These are phyloP conservation scores for Hemiprocne comata DNA, from an alignment of 2,113 vertebrate genomes.

Conservation along the genomic window DNA sequence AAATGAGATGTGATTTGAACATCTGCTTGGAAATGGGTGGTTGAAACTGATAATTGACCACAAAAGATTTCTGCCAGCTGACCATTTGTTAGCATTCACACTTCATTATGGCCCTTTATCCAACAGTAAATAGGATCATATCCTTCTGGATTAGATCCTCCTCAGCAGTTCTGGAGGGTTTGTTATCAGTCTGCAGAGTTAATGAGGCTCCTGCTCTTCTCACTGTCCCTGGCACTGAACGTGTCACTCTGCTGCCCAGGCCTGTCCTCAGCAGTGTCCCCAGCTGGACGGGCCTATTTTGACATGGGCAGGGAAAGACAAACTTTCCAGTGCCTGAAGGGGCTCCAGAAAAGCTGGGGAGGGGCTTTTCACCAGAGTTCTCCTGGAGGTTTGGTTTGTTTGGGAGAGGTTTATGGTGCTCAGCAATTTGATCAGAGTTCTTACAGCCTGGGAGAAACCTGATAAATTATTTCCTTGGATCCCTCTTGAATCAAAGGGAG, in stretches of 20 bases:
- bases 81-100: constrained; percentile 2
- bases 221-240: background rate
- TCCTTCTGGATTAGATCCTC: background rate
- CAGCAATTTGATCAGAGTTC: background rate
- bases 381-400: background rate
- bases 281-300: background rate
- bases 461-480: background rate
- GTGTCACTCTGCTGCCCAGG: background rate
- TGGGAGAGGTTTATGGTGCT: background rate
- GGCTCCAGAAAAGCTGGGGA: too few relatives aligned
- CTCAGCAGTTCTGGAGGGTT: background rate
- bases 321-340: background rate
- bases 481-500: background rate
- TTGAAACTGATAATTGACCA: constrained; percentile 36
- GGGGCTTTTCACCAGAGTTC: too few relatives aligned
- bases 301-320: background rate
- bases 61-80: constrained; percentile 39
- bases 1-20: constrained; percentile 26
- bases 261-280: background rate
- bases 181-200: background rate
- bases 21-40: constrained; percentile 39
- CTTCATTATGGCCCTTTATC: constrained; percentile 32
- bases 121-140: constrained; percentile 2
- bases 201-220: background rate
- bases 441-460: background rate